phyloP scores from a whole-genome alignment of 1,140 invertebrate species.

The Drosophila orena region DNA sequence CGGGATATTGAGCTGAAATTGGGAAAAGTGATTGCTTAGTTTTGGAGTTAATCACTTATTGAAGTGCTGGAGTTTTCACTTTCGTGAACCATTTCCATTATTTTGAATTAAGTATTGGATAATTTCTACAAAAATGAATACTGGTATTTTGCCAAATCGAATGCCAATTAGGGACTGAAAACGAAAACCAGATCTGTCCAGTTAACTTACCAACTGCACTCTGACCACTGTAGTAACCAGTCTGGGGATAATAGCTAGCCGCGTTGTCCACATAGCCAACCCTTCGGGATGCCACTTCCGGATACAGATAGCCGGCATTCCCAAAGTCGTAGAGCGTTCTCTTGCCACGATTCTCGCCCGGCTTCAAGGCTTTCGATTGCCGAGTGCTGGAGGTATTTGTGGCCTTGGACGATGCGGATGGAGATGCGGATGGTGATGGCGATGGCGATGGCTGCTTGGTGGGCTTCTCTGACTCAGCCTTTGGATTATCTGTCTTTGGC shows the following conservation, averaged over 20 bases:
- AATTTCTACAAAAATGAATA: background rate
- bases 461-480: conserved; percentile 33
- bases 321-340: conserved; percentile 80
- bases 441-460: conserved; percentile 49
- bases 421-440: conserved; percentile 23
- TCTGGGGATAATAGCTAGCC: conserved; percentile 59
- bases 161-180: background rate
- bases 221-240: conserved; percentile 74
- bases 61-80: background rate
- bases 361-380: conserved; percentile 64
- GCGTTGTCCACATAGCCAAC: conserved; percentile 65
- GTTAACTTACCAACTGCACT: conserved; percentile 65
- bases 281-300: conserved; percentile 70
- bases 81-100: background rate
- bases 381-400: conserved; percentile 25
- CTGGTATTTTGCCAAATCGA: background rate
- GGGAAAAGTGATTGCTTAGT: background rate
- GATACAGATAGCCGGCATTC: conserved; percentile 73
- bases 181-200: background rate
- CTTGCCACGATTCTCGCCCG: conserved; percentile 77
- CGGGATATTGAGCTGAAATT: conserved; percentile 71
- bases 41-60: background rate
- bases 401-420: conserved; percentile 10
- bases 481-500: conserved; percentile 29
- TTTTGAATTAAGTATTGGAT: background rate